phyloP scores from a whole-genome alignment of 2,888 invertebrate species.

The Melieria picta region DNA sequence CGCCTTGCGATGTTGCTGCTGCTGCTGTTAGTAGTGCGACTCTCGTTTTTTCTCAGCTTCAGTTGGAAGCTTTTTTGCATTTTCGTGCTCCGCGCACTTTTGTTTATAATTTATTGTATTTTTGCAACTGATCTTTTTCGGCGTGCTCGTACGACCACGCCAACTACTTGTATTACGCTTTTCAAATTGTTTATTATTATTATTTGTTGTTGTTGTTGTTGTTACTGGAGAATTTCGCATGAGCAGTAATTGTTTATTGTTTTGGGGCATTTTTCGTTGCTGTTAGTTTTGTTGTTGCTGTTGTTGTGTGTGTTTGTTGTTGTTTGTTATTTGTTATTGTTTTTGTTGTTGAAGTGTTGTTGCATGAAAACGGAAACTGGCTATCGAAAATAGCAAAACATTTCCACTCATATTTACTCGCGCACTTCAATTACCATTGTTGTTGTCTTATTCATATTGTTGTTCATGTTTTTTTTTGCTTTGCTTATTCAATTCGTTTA shows the following conservation, averaged over 20 bases:
- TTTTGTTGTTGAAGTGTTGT: conserved; percentile 1
- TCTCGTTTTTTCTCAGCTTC: conserved; percentile 1
- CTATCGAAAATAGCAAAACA: conserved; percentile 1
- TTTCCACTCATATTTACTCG: background rate
- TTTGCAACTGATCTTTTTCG: conserved; percentile 21
- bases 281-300: conserved; percentile 5
- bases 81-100: background rate
- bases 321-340: background rate
- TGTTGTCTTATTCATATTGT: background rate
- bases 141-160: conserved; percentile 17
- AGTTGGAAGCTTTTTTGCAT: background rate
- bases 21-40: conserved; percentile 2
- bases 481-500: too few relatives aligned
- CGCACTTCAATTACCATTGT: background rate
- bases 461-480: background rate
- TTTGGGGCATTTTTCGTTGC: background rate
- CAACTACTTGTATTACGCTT: conserved; percentile 24
- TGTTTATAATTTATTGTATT: conserved; percentile 19
- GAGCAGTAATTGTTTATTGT: conserved; percentile 8
- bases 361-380: background rate
- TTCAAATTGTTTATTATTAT: background rate
- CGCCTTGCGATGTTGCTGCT: conserved; percentile 2
- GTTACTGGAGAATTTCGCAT: background rate
- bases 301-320: background rate
- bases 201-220: conserved; percentile 26